Evolutionary conservation across 2,888 invertebrate genomes (phyloP).

Genomic region (Catocala sponsa): DNA sequence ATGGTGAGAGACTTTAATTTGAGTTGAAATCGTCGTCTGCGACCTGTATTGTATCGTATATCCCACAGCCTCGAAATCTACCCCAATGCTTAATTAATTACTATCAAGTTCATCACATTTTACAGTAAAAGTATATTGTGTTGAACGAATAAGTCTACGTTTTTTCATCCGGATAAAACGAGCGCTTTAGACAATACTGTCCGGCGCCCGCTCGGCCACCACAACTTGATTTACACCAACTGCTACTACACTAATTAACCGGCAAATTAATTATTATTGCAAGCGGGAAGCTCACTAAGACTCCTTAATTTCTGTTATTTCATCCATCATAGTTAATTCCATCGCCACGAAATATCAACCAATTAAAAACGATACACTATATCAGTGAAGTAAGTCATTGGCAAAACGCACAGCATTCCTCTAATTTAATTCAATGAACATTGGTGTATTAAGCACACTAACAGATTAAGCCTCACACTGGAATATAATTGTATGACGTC

Average conservation of each 20-base stretch:
- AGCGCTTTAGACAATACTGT: conserved; percentile 53
- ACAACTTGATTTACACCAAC: conserved; percentile 67
- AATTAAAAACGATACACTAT: conserved; percentile 12
- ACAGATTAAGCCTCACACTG: conserved; percentile 34
- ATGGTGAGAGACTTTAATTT: not conserved
- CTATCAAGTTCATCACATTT: conserved; percentile 17
- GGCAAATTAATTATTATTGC: conserved; percentile 81
- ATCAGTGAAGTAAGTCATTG: not conserved
- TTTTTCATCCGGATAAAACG: conserved; percentile 18
- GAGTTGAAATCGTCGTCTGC: not conserved
- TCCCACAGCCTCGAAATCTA: not conserved
- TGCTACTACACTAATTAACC: conserved; percentile 78
- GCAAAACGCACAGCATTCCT: not conserved
- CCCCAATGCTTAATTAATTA: conserved; percentile 1
- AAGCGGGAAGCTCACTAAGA: conserved; percentile 63
- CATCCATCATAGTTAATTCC: conserved; percentile 37
- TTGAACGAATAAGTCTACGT: too few relatives aligned
- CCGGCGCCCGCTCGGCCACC: conserved; percentile 30
- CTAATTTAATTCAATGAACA: not conserved
- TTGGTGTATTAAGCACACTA: conserved; percentile 16
- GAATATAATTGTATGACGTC: conserved; percentile 36
- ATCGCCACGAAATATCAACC: conserved; percentile 15
- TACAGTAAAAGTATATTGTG: too few relatives aligned
- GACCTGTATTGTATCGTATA: not conserved
- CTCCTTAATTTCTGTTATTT: conserved; percentile 59